Evolutionary conservation across 2,888 invertebrate species (phyloP).

Genomic region (Acronicta aceris): DNA sequence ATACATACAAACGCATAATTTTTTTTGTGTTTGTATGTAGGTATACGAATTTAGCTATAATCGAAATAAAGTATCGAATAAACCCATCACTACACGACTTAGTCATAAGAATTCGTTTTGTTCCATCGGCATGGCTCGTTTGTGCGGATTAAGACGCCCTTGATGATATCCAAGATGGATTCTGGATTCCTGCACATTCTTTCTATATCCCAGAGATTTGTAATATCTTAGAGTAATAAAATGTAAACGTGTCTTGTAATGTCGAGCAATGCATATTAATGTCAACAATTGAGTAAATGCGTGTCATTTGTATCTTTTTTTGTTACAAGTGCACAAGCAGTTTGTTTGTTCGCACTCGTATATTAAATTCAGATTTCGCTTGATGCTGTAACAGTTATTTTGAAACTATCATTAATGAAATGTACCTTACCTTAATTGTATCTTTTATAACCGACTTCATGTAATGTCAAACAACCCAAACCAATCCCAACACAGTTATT

Average conservation of each 20-base stretch:
- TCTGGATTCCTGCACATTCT: conserved; percentile 50
- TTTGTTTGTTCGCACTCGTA: conserved; percentile 4
- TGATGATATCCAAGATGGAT: conserved; percentile 49
- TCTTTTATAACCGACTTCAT: not conserved
- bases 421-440: not conserved
- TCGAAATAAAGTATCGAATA: conserved; percentile 11
- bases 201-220: conserved; percentile 54
- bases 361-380: not conserved
- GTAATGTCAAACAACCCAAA: no score
- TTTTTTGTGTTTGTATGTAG: no score
- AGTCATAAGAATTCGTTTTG: conserved; percentile 80
- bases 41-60: conserved; percentile 4
- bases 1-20: no score
- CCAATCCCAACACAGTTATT: no score
- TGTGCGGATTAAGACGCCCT: conserved; percentile 73
- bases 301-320: conserved; percentile 24
- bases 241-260: conserved; percentile 40
- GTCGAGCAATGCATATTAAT: conserved; percentile 32
- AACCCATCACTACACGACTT: conserved; percentile 60
- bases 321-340: not conserved
- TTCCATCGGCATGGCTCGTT: conserved; percentile 70
- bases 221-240: conserved; percentile 41
- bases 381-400: not conserved
- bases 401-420: not conserved
- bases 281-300: conserved; percentile 27